Percentiles rank a stretch among this genome's conserved stretches.
Evolutionary conservation across 1,140 invertebrate species (phyloP).

Genomic region (Sarcophaga bullata): DNA sequence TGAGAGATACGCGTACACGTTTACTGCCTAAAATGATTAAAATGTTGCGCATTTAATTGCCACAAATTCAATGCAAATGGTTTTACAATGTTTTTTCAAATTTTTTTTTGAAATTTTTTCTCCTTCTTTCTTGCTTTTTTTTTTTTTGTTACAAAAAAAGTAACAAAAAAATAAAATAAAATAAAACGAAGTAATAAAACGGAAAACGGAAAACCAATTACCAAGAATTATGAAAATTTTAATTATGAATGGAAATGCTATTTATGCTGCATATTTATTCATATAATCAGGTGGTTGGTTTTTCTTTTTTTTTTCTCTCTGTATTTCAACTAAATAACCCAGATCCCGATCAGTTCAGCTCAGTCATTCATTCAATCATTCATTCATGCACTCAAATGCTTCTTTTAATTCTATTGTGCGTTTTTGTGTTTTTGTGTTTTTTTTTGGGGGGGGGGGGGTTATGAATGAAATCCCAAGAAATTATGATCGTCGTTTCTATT

Average conservation of each 20-base stretch:
- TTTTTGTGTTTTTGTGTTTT: no score
- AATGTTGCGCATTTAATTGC: conserved; percentile 29
- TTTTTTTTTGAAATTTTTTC: no score
- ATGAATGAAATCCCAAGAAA: background rate
- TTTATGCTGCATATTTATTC: background rate
- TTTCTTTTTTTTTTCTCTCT: background rate
- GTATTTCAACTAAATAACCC: no score
- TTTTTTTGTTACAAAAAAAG: background rate
- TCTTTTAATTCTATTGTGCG: background rate
- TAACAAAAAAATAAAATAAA: background rate
- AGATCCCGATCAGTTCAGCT: background rate
- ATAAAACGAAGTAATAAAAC: background rate
- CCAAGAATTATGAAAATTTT: conserved; percentile 33
- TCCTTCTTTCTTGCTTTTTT: background rate
- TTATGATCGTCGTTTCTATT: background rate
- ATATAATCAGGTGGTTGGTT: conserved; percentile 11
- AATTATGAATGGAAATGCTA: conserved; percentile 1
- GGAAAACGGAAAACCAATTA: conserved; percentile 7
- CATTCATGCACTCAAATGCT: background rate
- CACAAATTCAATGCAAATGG: conserved; percentile 35
- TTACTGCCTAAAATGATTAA: conserved; percentile 3
- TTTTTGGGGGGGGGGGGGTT: background rate
- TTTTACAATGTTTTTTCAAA: no score
- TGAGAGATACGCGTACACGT: no score
- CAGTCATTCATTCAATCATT: no score